Base-by-base conservation (phyloP, 2,888 invertebrate genomes). In the Zaprionus obscuricornis region DNA sequence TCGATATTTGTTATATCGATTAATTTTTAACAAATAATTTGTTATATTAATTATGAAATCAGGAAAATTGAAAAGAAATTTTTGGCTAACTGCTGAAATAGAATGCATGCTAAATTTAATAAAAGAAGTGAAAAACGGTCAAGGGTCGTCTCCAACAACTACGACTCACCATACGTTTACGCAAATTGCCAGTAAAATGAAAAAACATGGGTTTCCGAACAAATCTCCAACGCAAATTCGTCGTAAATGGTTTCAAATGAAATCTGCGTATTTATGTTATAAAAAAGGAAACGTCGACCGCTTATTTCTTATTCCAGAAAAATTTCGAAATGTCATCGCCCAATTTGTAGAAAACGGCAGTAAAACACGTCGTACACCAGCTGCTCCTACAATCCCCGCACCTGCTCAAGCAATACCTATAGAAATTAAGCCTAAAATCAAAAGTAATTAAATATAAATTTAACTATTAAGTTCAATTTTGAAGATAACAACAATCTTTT, bases 181-280 rank as follows among this genome's bases (percentile, higher is more conserved):
- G 0, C 87, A 87, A 57, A 88, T 88, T 17, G 88, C 88, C 0
- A 86, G 73, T 17, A 85, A 81, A 62, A 88, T 88, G 88, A 85
- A 74, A 52, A 84, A 74, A 10, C 66, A 70, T 16, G 88, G 88
- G 18, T 87, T 84, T 27, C 84, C 87, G 2, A 88, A 88, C 43
- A 88, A 88, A 55, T 79, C 88, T 1, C 85, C 88, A 1, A 85
- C 88, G 0, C 88, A 88, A 65, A 85, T 88, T 3, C 66, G 88
- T 17, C 63, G 88, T 3, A 88, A 88, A 27, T 88, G 88, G 88
- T 88, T 88, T 49, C 88, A 88, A 64, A 88, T 88, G 88, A 88
- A 88, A 45, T 88, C 88, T 0, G 88, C 88, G 0, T 88, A 88
- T 43, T 68, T 88, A 0, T 88, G 88, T 29, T 88, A 75, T 22